Base-by-base conservation (phyloP, 2,888 invertebrate species). In the Bombylius discolor region DNA sequence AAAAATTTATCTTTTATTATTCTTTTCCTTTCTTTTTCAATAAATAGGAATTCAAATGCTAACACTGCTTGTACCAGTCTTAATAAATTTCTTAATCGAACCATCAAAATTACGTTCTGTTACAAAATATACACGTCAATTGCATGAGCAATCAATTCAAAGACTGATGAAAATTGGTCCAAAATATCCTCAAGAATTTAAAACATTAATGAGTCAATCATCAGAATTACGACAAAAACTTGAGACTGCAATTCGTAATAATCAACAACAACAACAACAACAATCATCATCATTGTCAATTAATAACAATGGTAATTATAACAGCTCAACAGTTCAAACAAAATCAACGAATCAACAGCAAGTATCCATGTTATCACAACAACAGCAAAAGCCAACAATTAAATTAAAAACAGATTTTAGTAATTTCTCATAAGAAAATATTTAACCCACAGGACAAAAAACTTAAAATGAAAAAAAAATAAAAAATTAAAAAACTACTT, bases 371-470 rank as follows among this genome's bases (percentile, higher is more conserved):
- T 23, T 23, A 23, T 23, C 12, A 4, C 39, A 11, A 42, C n/a
- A n/a, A 45, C 14, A 44, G 32, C 77, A 76, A 65, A 74, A 77
- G 58, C 90, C 89, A 58, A 85, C 89, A 53, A 95, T 95, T 68
- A 90, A 92, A 73, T 79, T 95, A 63, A 94, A 92, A 78, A 95
- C 93, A 4, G 91, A 95, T 76, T 96, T 95, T 72, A 92, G 92
- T 67, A 93, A 94, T 76, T 96, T 94, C 68, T 83, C 84, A 67
- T 86, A 81, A 76, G 31, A 14, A 42, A 45, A 42, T 42, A 11
- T 42, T 23, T 23, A 23, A 23, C 23, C 23, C 23, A 23, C 23
- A 23, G 23, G n/a, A n/a, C n/a, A n/a, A n/a, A n/a, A n/a, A n/a
- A n/a, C n/a, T n/a, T n/a, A n/a, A n/a, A n/a, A n/a, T n/a, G n/a